These are phyloP conservation scores for Acromyrmex echinatior DNA, from an alignment of 1,140 invertebrate genomes.

Conservation along the genomic window DNA sequence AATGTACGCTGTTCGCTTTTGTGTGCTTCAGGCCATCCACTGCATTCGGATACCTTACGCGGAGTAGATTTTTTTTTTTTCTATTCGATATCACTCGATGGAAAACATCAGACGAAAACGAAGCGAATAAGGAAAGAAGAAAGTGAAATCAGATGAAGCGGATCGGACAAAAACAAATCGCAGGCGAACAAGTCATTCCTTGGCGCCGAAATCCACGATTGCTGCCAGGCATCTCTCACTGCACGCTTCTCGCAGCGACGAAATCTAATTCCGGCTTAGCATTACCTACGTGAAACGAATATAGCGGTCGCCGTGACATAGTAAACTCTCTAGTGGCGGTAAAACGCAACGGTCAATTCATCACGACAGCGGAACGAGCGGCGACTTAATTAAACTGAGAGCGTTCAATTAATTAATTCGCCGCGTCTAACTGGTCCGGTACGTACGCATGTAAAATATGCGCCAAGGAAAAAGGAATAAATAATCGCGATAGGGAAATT, in stretches of 20 bases:
- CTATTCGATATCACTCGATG: neutral
- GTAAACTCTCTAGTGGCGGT: neutral
- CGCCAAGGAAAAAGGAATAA: neutral
- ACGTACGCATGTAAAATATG: neutral
- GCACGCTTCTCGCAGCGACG: constrained; percentile 61
- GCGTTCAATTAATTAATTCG: constrained; percentile 15
- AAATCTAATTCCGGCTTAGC: constrained; percentile 68
- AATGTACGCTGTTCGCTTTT: neutral
- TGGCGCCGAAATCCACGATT: constrained; percentile 62
- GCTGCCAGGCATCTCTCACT: constrained; percentile 45
- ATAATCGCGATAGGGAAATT: neutral
- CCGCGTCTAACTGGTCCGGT: neutral
- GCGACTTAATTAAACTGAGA: constrained; percentile 39
- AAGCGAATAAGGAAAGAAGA: no score
- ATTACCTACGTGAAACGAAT: constrained; percentile 36
- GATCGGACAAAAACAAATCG: constrained; percentile 18
- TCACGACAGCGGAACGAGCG: constrained; percentile 1
- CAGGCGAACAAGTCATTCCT: constrained; percentile 46
- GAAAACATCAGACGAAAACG: neutral
- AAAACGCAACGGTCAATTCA: constrained; percentile 21
- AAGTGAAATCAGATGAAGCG: neutral
- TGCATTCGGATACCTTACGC: neutral
- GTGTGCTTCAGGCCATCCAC: neutral
- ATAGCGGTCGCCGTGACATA: constrained; percentile 43
- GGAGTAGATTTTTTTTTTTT: neutral